phyloP scores from a whole-genome alignment of 2,888 invertebrate genomes.

The Elysia crispata region DNA sequence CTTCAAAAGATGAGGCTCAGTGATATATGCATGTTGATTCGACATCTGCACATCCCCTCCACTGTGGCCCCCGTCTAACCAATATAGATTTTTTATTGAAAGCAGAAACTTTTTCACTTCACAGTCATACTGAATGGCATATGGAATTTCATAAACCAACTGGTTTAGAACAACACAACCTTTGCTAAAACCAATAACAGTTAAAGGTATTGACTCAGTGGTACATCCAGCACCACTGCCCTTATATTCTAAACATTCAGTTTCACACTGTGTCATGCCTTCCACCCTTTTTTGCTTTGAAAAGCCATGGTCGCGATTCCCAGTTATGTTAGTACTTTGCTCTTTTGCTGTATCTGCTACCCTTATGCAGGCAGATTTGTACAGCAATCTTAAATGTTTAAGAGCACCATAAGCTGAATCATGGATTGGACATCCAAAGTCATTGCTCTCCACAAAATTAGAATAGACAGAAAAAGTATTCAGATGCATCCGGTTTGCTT shows the following conservation, averaged over 20 bases:
- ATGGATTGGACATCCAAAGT: constrained; percentile 88
- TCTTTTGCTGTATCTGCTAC: not conserved
- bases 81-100: constrained; percentile 87
- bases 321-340: not conserved
- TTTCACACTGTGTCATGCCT: too few relatives aligned
- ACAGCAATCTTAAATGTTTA: constrained; percentile 80
- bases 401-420: constrained; percentile 85
- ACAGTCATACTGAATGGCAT: constrained; percentile 48
- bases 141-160: constrained; percentile 89
- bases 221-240: not conserved
- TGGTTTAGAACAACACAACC: constrained; percentile 96
- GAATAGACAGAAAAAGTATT: constrained; percentile 91
- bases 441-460: constrained; percentile 90
- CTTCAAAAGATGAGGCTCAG: constrained; percentile 85
- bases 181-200: constrained; percentile 92
- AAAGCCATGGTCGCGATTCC: not conserved
- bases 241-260: not conserved
- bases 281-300: too few relatives aligned
- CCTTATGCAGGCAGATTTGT: constrained; percentile 64
- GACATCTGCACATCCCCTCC: constrained; percentile 80
- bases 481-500: constrained; percentile 85
- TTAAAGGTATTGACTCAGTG: constrained; percentile 45
- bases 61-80: constrained; percentile 95
- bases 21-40: constrained; percentile 90
- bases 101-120: constrained; percentile 77